Evolutionary conservation across 2,113 vertebrate species (phyloP), one percentile per base, ranked within the genome.

Genomic region (Hiodon alosoides): DNA sequence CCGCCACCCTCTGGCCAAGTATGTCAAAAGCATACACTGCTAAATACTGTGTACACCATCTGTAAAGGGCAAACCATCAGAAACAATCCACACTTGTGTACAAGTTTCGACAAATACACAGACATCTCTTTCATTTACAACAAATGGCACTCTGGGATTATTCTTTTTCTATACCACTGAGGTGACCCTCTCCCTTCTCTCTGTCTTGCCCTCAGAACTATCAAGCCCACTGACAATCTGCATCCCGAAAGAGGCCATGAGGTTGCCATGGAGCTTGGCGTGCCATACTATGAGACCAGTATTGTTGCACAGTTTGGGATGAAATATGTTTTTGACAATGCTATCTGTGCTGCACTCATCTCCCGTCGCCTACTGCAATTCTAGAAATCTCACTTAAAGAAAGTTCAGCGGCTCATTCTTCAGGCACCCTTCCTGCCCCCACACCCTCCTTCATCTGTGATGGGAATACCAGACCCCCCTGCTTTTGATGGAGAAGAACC

Each of bases 321-420:
- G 74, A 96, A 96, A 85, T 94, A 96, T 3, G 95, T 96, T 61
- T 96, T 96, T 1, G 95, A 96, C 88, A 96, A 96, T 4, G 94
- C 95, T 78, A 96, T 96, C 85, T 92, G 95, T 0, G 94, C 94
- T 0, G 94, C 95, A 6, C 94, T 96, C 78, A 93, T 95, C 79
- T 94, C 94, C 8, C 91, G 95, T 9, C 92, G 95, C 3, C 94
- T 95, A 83, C 89, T 96, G 57, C 95, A 96, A 83, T 96, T 96
- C 87, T 96, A 94, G 95, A 96, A 96, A 81, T 95, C 94, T 0
- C 94, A 96, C 81, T 81, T 96, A 75, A 95, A 94, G 83, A 96
- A 91, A 76, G 93, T 94, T 76, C 94, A 95, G 81, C 90, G 90
- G 7, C 94, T 94, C 0, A 85, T 95, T 58, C 92, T 96, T 46